Percentiles rank a stretch among this genome's conserved stretches.
Conservation (phyloP, 2,113 vertebrate genomes). For the Cyrtonyx montezumae region DNA sequence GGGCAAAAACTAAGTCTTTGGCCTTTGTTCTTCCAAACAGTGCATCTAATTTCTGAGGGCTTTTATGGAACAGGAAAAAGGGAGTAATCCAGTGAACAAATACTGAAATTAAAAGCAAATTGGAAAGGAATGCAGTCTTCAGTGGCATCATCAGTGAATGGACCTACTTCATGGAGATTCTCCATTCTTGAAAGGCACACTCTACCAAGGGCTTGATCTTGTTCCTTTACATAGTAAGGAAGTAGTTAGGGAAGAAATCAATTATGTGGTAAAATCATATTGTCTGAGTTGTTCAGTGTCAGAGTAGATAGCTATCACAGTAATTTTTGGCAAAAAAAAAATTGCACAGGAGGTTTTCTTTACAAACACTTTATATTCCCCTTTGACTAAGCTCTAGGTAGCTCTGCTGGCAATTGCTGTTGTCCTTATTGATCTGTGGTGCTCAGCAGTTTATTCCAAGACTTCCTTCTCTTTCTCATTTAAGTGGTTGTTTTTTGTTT, state of each 20-base stretch:
- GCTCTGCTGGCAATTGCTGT: not conserved
- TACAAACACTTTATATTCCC: not conserved
- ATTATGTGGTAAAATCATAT: not conserved
- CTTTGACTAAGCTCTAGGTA: not conserved
- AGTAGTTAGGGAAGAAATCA: not conserved
- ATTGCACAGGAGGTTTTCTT: not conserved
- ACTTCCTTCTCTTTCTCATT: not conserved
- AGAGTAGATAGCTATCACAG: not conserved
- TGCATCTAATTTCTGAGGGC: not conserved
- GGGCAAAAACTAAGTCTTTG: not conserved
- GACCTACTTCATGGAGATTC: not conserved
- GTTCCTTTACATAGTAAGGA: not conserved
- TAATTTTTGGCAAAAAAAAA: not conserved
- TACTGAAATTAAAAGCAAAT: not conserved
- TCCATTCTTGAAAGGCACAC: not conserved
- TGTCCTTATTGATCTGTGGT: not conserved
- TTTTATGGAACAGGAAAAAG: not conserved
- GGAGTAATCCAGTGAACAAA: not conserved
- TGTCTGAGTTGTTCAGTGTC: not conserved
- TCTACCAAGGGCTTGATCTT: not conserved
- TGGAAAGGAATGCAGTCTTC: not conserved
- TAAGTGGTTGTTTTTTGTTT: not conserved
- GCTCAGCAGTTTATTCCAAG: not conserved
- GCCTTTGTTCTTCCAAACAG: not conserved
- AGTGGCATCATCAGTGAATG: not conserved